Conservation (phyloP, 2,113 vertebrate genomes). For the Puma concolor region DNA sequence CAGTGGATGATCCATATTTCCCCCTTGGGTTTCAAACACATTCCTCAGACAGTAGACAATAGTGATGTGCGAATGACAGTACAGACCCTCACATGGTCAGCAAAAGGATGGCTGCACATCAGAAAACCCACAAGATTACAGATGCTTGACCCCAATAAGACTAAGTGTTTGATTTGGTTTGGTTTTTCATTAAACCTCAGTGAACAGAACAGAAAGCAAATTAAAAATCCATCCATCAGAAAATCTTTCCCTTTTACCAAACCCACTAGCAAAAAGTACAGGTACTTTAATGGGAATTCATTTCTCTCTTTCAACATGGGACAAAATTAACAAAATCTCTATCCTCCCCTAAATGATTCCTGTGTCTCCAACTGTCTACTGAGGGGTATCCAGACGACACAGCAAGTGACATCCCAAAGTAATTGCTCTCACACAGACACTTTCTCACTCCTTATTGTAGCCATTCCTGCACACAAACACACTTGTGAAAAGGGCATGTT, state of each 20-base stretch:
- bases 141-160: conserved; percentile 43
- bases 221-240: conserved; percentile 27
- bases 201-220: not conserved
- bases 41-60: not conserved
- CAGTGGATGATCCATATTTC: conserved; percentile 41
- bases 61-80: conserved; percentile 45
- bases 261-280: conserved; percentile 4
- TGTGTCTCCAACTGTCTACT: not conserved
- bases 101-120: conserved; percentile 24
- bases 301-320: conserved; percentile 7
- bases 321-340: conserved; percentile 17
- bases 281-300: not conserved
- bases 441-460: not conserved
- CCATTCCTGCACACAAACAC: not conserved
- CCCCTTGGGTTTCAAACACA: not conserved
- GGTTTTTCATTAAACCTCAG: conserved; percentile 31
- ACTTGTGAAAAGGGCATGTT: conserved; percentile 52
- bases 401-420: not conserved
- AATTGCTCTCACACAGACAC: not conserved
- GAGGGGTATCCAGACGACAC: not conserved
- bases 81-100: conserved; percentile 27
- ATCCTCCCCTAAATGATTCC: not conserved
- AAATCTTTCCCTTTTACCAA: conserved; percentile 44
- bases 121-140: conserved; percentile 54
- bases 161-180: not conserved